A percentile compares a stretch with the other conserved stretches of the same genome.
Conservation (phyloP, 2,797 vertebrate genomes). For the Halcyon smyrnensis region DNA sequence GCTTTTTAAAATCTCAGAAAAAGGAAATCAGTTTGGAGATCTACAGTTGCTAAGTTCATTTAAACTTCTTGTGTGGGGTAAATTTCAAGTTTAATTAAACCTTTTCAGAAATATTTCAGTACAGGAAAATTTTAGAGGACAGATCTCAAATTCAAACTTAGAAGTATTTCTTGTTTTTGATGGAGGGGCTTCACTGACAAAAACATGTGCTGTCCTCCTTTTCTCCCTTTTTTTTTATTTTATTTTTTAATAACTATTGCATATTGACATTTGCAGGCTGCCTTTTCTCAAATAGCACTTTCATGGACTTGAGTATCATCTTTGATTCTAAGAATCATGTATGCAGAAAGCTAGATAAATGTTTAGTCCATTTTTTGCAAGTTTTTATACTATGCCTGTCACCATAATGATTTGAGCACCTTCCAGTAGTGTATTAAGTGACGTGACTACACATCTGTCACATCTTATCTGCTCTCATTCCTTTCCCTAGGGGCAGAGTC, state of each 20-base stretch:
- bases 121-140: background rate
- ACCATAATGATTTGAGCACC: constrained; percentile 58
- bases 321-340: background rate
- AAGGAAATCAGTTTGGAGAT: background rate
- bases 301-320: constrained; percentile 10
- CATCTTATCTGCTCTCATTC: constrained; percentile 58
- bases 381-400: constrained; percentile 41
- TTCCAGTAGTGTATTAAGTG: constrained; percentile 68
- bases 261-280: background rate
- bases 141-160: background rate
- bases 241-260: background rate
- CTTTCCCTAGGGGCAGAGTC: constrained; percentile 52
- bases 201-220: background rate
- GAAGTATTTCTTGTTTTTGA: background rate
- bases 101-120: background rate
- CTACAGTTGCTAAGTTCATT: background rate
- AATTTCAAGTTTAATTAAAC: background rate
- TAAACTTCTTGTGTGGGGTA: background rate
- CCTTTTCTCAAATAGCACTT: constrained; percentile 1
- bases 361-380: constrained; percentile 35
- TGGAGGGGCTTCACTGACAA: background rate
- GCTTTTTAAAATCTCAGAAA: background rate
- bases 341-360: constrained; percentile 2
- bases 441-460: constrained; percentile 69
- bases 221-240: background rate